Percentiles rank a stretch among this genome's conserved stretches.
phyloP scores from a whole-genome alignment of 92 coral and sea anemone genomes.

The Epizoanthus scotinus region DNA sequence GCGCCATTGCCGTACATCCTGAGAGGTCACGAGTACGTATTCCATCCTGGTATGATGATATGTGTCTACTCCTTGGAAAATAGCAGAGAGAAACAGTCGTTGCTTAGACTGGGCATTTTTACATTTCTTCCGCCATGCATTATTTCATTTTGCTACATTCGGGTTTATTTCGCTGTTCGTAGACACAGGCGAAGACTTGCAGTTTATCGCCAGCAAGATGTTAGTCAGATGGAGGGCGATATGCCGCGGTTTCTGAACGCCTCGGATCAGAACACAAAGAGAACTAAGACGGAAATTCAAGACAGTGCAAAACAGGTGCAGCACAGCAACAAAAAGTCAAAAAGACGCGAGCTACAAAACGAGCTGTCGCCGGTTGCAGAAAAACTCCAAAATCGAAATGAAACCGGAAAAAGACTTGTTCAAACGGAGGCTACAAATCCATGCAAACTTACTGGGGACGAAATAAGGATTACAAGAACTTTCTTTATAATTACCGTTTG shows the following conservation, averaged over 20 bases:
- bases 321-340: background rate
- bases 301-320: background rate
- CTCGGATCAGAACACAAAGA: background rate
- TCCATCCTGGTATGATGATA: slow-evolving; percentile 12
- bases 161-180: slow-evolving; percentile 4
- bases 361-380: background rate
- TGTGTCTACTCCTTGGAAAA: background rate
- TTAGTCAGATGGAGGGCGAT: background rate
- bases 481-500: slow-evolving; percentile 13
- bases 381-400: background rate
- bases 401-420: background rate
- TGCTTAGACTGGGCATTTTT: slow-evolving; percentile 2
- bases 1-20: slow-evolving; percentile 14
- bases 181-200: slow-evolving; percentile 22
- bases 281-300: background rate
- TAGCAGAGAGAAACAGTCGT: background rate
- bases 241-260: too few relatives aligned
- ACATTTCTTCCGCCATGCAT: background rate
- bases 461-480: slow-evolving; percentile 16
- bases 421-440: background rate
- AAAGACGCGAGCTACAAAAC: background rate
- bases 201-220: background rate
- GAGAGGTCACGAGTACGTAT: background rate
- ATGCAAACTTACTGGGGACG: background rate
- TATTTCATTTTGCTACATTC: background rate